Base-by-base conservation (phyloP, 2,888 invertebrate genomes). In the Diarsia dahlii region DNA sequence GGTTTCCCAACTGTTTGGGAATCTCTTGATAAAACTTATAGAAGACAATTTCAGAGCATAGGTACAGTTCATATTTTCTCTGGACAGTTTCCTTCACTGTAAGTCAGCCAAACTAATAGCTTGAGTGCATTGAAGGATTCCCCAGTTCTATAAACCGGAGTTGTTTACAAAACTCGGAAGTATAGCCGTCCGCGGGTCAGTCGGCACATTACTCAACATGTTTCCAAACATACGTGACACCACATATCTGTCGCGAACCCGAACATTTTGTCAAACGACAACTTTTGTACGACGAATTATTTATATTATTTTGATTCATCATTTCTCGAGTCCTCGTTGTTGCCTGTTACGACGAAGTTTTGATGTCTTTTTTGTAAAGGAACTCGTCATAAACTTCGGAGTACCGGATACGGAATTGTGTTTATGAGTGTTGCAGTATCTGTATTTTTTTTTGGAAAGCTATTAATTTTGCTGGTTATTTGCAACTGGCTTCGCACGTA, bases 101-200 rank as follows among this genome's bases (percentile, higher is more conserved):
- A 78, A 45, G 39, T 73, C 48, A 34, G 3, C 6, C 28, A 50
- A 46, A 48, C 13, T 56, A 62, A 62, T 54, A n/a, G 73, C 56
- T 81, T 18, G 65, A 75, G 56, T 78, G 70, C 77, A 79, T 39
- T 63, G 68, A 68, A 81, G 76, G 70, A 52, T 75, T 68, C 65
- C 39, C 52, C 63, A 71, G 74, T 69, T 81, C 72, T 78, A 72
- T 70, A 79, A 77, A 73, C 48, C 39, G 18, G 71, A 69, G 76
- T 75, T 88, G 81, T 88, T 88, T 84, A 83, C 64, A 71, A 76
- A 75, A 80, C 34, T 50, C 60, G 66, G 68, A 67, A 76, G 80
- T 70, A 76, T 79, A 34, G 65, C 23, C 45, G 62, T 39, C 67
- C 23, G 18, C 66, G 70, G 83, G 76, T 87, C 81, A 86, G 71